phyloP scores from a whole-genome alignment of 2,888 invertebrate species.

The Malthinus seriepunctatus region DNA sequence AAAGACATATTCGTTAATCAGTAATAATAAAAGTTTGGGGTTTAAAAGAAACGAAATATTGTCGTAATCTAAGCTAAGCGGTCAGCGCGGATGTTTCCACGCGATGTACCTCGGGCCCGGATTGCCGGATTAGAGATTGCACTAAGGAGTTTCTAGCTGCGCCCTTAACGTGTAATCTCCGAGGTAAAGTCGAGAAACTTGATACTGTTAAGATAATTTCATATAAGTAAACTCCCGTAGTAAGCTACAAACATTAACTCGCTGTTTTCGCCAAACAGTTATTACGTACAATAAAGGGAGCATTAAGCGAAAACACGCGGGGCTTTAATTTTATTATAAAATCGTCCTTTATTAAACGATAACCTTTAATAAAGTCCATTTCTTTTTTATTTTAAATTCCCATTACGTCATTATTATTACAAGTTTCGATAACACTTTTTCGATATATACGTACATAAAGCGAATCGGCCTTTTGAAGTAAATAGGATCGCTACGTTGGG shows the following conservation, averaged over 20 bases:
- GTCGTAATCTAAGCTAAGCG: slow-evolving; percentile 52
- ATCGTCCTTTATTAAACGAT: slow-evolving; percentile 1
- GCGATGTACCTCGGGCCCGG: slow-evolving; percentile 52
- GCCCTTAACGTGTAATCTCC: slow-evolving; percentile 48
- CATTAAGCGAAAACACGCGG: slow-evolving; percentile 17
- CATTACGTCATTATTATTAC: background rate
- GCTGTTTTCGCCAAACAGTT: slow-evolving; percentile 22
- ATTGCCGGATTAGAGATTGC: slow-evolving; percentile 50
- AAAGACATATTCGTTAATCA: slow-evolving; percentile 26
- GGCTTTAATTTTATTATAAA: slow-evolving; percentile 11
- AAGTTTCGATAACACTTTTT: slow-evolving; percentile 5
- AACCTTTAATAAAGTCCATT: background rate
- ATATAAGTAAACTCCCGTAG: slow-evolving; percentile 31
- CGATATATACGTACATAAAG: slow-evolving; percentile 13
- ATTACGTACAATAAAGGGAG: slow-evolving; percentile 15
- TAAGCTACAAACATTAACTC: slow-evolving; percentile 21
- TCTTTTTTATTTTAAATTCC: background rate
- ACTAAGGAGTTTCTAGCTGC: slow-evolving; percentile 43
- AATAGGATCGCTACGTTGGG: slow-evolving; percentile 23
- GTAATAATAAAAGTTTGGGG: slow-evolving; percentile 21
- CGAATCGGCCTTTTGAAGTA: slow-evolving; percentile 36
- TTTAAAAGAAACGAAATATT: slow-evolving; percentile 49
- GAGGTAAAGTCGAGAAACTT: slow-evolving; percentile 48
- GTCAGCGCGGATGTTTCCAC: slow-evolving; percentile 55
- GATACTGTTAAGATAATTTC: slow-evolving; percentile 49